A percentile compares a stretch with the other conserved stretches of the same genome.
These are phyloP conservation scores for Bos javanicus DNA, from an alignment of 2,113 vertebrate species.

Conservation along the genomic window DNA sequence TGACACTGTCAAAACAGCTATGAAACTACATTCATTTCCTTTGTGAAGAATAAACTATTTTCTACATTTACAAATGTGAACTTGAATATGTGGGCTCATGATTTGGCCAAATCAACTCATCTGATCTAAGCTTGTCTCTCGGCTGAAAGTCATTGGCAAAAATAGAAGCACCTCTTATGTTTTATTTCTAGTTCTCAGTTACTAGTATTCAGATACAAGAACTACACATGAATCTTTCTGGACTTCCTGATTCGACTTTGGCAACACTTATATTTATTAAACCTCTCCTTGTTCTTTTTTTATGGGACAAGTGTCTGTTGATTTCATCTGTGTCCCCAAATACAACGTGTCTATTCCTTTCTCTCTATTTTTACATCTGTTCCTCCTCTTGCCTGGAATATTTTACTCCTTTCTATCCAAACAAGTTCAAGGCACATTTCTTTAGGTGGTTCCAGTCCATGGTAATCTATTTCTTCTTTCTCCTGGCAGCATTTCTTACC, in stretches of 20 bases:
- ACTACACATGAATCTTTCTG: not conserved
- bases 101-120: not conserved
- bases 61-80: not conserved
- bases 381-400: not conserved
- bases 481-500: not conserved
- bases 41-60: not conserved
- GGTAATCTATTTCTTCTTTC: not conserved
- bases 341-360: not conserved
- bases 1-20: not conserved
- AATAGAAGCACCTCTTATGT: not conserved
- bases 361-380: not conserved
- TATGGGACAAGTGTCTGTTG: not conserved
- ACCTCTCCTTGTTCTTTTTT: not conserved
- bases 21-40: not conserved
- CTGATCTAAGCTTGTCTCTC: not conserved
- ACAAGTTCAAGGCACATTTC: not conserved
- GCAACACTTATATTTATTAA: not conserved
- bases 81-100: not conserved
- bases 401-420: not conserved
- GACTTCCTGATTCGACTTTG: not conserved
- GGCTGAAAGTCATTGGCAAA: not conserved
- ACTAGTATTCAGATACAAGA: not conserved
- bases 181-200: not conserved
- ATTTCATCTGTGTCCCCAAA: not conserved
- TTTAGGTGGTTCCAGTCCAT: not conserved